Percentiles rank a stretch among this genome's conserved stretches.
These are phyloP conservation scores for Ephestia elutella DNA, from an alignment of 1,140 invertebrate genomes.

Conservation along the genomic window DNA sequence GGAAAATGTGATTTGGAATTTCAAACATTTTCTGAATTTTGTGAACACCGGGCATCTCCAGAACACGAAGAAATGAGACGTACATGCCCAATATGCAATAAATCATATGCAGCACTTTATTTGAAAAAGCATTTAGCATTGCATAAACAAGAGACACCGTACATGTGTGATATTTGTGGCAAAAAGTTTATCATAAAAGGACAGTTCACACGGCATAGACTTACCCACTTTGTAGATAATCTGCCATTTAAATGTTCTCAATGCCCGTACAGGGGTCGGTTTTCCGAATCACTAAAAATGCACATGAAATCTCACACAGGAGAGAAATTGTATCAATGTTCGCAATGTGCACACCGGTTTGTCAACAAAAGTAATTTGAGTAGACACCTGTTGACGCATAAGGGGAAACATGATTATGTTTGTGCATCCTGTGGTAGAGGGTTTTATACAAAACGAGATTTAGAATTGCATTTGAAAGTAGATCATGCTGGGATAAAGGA, in stretches of 20 bases:
- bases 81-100: slow-evolving; percentile 50
- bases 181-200: slow-evolving; percentile 51
- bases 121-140: slow-evolving; percentile 40
- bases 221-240: slow-evolving; percentile 48
- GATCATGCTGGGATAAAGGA: slow-evolving; percentile 72
- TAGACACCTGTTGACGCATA: slow-evolving; percentile 60
- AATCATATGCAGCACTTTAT: slow-evolving; percentile 32
- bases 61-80: slow-evolving; percentile 54
- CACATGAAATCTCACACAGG: slow-evolving; percentile 73
- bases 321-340: slow-evolving; percentile 70
- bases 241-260: slow-evolving; percentile 56
- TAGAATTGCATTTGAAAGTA: slow-evolving; percentile 60
- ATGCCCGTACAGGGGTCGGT: slow-evolving; percentile 61
- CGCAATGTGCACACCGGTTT: slow-evolving; percentile 66
- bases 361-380: slow-evolving; percentile 73
- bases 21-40: slow-evolving; percentile 22
- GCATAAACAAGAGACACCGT: slow-evolving; percentile 37
- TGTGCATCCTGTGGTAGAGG: slow-evolving; percentile 52
- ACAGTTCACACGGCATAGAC: slow-evolving; percentile 47
- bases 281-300: slow-evolving; percentile 61
- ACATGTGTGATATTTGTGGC: slow-evolving; percentile 64
- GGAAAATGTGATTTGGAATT: slow-evolving; percentile 30
- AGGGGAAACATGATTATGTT: slow-evolving; percentile 48
- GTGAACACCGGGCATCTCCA: slow-evolving; percentile 39
- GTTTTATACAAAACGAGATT: slow-evolving; percentile 47